phyloP scores from a whole-genome alignment of 2,113 vertebrate genomes.

The Glaucomys volans region DNA sequence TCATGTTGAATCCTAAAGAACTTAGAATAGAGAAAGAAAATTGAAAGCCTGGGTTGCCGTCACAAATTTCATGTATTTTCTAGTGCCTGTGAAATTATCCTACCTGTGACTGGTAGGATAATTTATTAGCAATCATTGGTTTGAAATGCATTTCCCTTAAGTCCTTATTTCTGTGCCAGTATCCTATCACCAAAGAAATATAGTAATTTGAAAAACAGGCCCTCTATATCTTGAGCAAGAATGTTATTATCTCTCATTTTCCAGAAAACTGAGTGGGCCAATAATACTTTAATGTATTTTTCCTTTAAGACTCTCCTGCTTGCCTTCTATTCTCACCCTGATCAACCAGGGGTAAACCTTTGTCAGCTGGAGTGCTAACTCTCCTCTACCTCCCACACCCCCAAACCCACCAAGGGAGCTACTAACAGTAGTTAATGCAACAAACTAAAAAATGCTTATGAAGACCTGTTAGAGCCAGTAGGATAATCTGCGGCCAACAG shows the following conservation, averaged over 20 bases:
- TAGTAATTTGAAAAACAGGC: constrained; percentile 40
- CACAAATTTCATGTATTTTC: constrained; percentile 56
- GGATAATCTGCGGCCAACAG: constrained; percentile 6
- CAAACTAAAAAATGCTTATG: constrained; percentile 44
- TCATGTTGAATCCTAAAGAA: constrained; percentile 19
- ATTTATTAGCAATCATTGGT: constrained; percentile 60
- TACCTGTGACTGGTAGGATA: constrained; percentile 13
- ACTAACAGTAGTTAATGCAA: not conserved
- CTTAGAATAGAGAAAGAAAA: constrained; percentile 54
- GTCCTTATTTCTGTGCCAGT: constrained; percentile 54
- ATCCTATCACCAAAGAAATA: constrained; percentile 63
- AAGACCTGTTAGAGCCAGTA: not conserved
- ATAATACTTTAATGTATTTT: constrained; percentile 23
- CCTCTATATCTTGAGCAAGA: constrained; percentile 50
- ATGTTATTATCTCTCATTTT: constrained; percentile 49
- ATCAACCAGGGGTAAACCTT: not conserved
- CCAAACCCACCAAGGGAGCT: not conserved
- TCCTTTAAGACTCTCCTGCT: constrained; percentile 4
- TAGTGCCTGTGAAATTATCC: constrained; percentile 37
- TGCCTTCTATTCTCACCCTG: constrained; percentile 42
- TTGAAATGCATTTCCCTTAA: constrained; percentile 64
- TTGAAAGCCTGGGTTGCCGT: not conserved
- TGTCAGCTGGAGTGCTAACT: not conserved
- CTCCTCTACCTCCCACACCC: not conserved
- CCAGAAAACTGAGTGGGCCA: constrained; percentile 48